Conservation (phyloP, 2,888 invertebrate genomes). For the Bedellia somnulentella region DNA sequence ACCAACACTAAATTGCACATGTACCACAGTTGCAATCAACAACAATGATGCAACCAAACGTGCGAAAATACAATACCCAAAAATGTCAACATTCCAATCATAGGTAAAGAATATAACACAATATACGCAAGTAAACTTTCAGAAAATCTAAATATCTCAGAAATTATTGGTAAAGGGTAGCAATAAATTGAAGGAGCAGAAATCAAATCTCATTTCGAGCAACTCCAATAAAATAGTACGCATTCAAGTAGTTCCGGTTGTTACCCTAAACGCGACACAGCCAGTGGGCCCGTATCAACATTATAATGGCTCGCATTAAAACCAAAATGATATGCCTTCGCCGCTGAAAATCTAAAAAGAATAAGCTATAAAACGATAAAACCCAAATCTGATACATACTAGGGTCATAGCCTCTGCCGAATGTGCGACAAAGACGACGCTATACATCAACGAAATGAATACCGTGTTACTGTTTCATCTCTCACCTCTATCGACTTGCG, state of each 20-base stretch:
- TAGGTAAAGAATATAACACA: too few relatives aligned
- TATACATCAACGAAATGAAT: conserved; percentile 54
- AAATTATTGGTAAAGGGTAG: too few relatives aligned
- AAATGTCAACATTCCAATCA: too few relatives aligned
- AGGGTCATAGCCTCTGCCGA: conserved; percentile 48
- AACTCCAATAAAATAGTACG: conserved; percentile 33
- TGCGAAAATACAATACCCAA: too few relatives aligned
- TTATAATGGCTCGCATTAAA: conserved; percentile 57
- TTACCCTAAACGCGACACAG: conserved; percentile 41
- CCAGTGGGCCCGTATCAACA: too few relatives aligned
- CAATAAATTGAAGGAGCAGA: too few relatives aligned
- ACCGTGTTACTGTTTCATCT: conserved; percentile 60
- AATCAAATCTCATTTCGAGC: too few relatives aligned
- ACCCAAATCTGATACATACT: conserved; percentile 62
- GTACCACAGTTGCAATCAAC: too few relatives aligned
- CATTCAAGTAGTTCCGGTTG: conserved; percentile 41
- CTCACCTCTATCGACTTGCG: conserved; percentile 56
- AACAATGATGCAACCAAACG: too few relatives aligned
- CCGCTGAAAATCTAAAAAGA: conserved; percentile 62
- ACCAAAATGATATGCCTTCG: conserved; percentile 60
- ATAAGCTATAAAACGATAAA: conserved; percentile 63
- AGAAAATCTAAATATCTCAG: too few relatives aligned
- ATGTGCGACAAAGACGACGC: conserved; percentile 41
- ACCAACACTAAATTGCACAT: too few relatives aligned
- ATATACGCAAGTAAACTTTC: too few relatives aligned